Evolutionary conservation across 2,113 vertebrate genomes (phyloP).

Genomic region (Anhinga rufa): DNA sequence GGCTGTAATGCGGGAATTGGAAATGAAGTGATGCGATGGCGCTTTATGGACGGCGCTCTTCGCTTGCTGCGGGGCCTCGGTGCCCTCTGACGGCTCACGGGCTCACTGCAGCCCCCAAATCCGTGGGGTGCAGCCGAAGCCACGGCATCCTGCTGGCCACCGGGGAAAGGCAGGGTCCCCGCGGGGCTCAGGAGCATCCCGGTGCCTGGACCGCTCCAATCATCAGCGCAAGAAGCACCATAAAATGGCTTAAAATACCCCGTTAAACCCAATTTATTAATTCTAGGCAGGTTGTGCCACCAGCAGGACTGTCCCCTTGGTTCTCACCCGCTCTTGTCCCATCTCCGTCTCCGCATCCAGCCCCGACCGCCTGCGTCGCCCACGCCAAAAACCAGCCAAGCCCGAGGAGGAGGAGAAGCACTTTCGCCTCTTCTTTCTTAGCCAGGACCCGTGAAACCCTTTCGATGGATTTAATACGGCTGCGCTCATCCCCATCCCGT

Average conservation of each 20-base stretch:
- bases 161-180: neutral
- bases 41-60: neutral
- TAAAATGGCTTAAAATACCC: neutral
- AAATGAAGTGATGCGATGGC: neutral
- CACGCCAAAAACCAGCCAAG: fast-evolving
- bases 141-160: neutral
- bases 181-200: neutral
- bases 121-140: neutral
- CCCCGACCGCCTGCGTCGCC: neutral
- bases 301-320: fast-evolving
- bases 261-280: fast-evolving
- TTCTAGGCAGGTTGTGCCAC: neutral
- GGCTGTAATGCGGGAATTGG: neutral
- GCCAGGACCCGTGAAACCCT: neutral
- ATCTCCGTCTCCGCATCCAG: neutral
- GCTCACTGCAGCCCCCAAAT: neutral
- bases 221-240: neutral
- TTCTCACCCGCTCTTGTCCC: neutral
- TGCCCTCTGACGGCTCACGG: neutral
- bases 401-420: neutral
- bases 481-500: neutral
- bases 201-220: neutral
- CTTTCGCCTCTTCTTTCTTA: neutral
- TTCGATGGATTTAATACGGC: fast-evolving
- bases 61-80: neutral